Evolutionary conservation across 2,797 vertebrate genomes (phyloP), one percentile per base, ranked within the genome.

Genomic region (Kryptolebias ocellatus): DNA sequence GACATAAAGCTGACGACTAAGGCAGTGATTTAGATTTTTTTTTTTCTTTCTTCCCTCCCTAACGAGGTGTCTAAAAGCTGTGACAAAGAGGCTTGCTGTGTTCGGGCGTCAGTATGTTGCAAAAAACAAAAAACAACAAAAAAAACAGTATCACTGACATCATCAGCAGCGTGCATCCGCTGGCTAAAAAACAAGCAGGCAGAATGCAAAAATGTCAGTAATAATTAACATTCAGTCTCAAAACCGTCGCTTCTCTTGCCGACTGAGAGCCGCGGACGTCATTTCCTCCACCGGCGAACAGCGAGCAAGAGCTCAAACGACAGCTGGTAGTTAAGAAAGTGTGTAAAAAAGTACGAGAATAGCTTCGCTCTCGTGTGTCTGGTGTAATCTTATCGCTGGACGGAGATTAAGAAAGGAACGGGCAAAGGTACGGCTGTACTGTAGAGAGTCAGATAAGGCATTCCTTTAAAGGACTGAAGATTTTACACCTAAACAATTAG

Each of bases 371-470:
- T 78, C 45, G 47, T 44, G 63, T 50, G 59, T 54, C 74, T 80
- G 76, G 85, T 71, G 58, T 84, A 86, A 61, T 56, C 44, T 66
- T 50, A 70, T 53, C 72, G 18, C 47, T 65, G 58, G 64, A 80
- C 37, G 49, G 69, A 79, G 61, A 67, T 82, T 7, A 81, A 67
- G 60, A 63, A 72, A 59, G 20, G 54, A 74, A 78, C 80, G 76
- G 70, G 53, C 46, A 80, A 85, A 84, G n/a, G 80, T 82, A 77
- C 53, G 71, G 51, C 53, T 83, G 74, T 68, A 87, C 67, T 83
- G 67, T 87, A 80, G 63, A 82, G 74, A 83, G 74, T 79, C 76
- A 80, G 79, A 90, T 90, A 91, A 90, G 91, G 89, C 91, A 88
- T 89, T 91, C 76, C 67, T 88, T 79, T 79, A 45, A 87, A 66